Evolutionary conservation across 2,113 vertebrate genomes (phyloP), one percentile per base, ranked within the genome.

Genomic region (Puntigrus tetrazona): DNA sequence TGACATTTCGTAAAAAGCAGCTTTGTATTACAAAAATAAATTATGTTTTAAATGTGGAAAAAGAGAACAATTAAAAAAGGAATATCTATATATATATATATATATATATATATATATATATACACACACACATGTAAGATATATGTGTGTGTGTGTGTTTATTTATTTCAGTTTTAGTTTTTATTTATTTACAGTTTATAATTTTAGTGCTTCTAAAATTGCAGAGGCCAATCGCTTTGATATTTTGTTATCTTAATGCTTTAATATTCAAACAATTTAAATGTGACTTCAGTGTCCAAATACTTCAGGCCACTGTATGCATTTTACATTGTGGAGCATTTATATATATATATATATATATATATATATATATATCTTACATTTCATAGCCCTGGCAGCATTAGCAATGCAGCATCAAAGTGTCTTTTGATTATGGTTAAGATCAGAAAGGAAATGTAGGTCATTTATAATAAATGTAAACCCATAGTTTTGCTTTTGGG

Each of bases 371-470:
- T 63, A 14, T 31, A 16, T 31, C n/a, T 45, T 45, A 27, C 6
- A 73, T 73, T 73, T 27, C 36, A 73, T 45, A 73, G 10, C 38
- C n/a, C 47, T 34, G 29, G 27, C 27, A 55, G 47, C 47, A 77
- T 77, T 41, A 43, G 45, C 47, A 55, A 55, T 55, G 47, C 55
- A 77, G 74, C 74, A 77, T 77, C 47, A 77, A 77, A 36, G 70
- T 31, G 47, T 5, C 47, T 55, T 77, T 77, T 77, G 74, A 55
- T 52, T 55, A 55, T 55, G 74, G 47, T 55, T 31, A 55, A 55
- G 47, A 77, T 73, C 70, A 45, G 38, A 73, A 73, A 73, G 11
- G n/a, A 77, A 77, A 77, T 77, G 47, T 77, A 55, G 74, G 47
- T 55, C 29, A 36, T 77, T 36, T 77, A 22, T 76, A 22, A 76